Percentiles rank a stretch among this genome's conserved stretches.
phyloP scores from a whole-genome alignment of 2,888 invertebrate genomes.

The Listrodromus nycthemerus region DNA sequence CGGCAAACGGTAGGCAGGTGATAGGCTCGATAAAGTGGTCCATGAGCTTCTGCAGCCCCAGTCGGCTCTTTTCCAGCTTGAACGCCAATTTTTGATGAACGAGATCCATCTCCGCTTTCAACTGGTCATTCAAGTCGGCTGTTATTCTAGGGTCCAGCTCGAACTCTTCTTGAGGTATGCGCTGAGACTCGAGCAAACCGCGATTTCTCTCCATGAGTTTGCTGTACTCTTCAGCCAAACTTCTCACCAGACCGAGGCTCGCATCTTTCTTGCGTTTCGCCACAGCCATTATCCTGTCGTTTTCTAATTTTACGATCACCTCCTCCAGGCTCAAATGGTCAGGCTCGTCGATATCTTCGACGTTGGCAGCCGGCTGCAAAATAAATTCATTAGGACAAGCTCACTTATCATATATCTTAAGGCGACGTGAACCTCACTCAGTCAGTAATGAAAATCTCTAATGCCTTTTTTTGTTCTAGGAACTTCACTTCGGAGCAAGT shows the following conservation, averaged over 20 bases:
- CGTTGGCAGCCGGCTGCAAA: conserved; percentile 63
- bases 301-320: conserved; percentile 89
- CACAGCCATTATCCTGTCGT: conserved; percentile 87
- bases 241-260: conserved; percentile 86
- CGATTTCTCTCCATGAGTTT: conserved; percentile 87
- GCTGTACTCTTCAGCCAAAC: conserved; percentile 87
- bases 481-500: background rate
- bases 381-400: background rate
- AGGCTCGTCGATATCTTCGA: conserved; percentile 83
- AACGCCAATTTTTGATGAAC: conserved; percentile 89
- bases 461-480: background rate
- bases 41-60: conserved; percentile 88
- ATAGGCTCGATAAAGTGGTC: conserved; percentile 89
- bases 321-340: conserved; percentile 87
- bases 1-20: conserved; percentile 80
- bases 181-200: conserved; percentile 87
- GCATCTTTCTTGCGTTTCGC: conserved; percentile 88
- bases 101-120: conserved; percentile 87
- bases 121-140: conserved; percentile 86
- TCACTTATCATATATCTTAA: no score
- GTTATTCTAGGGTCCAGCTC: conserved; percentile 89
- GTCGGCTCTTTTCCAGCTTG: conserved; percentile 89
- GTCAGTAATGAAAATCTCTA: no score
- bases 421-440: no score
- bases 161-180: conserved; percentile 87